phyloP scores from a whole-genome alignment of 2,797 vertebrate genomes.

The Lepidocolaptes lacrymiger region DNA sequence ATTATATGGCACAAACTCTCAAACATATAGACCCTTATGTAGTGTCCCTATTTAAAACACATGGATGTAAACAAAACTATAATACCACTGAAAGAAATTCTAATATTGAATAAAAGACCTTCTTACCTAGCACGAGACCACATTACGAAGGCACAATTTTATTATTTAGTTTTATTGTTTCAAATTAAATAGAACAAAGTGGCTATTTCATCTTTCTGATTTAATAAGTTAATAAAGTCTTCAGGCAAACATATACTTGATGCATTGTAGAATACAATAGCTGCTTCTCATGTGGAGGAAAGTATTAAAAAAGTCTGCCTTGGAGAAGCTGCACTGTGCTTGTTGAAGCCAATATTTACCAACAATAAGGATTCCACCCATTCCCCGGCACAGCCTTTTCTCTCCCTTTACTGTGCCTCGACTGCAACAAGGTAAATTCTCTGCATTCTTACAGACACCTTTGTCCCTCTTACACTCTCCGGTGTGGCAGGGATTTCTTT shows the following conservation, averaged over 20 bases:
- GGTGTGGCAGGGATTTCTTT: not conserved
- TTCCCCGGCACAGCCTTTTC: not conserved
- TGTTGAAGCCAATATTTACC: constrained; percentile 30
- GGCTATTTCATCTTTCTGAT: constrained; percentile 66
- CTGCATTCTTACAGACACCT: not conserved
- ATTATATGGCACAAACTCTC: not conserved
- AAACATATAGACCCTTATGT: not conserved
- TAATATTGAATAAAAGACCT: constrained; percentile 13
- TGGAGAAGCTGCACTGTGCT: not conserved
- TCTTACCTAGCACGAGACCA: constrained; percentile 22
- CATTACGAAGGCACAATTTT: constrained; percentile 46
- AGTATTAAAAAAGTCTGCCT: not conserved
- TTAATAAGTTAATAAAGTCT: constrained; percentile 72
- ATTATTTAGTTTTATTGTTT: constrained; percentile 74
- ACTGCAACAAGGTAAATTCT: not conserved
- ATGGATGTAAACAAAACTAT: not conserved
- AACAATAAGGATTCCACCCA: not conserved
- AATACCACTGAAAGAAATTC: not conserved
- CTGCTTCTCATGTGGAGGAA: constrained; percentile 33
- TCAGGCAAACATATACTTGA: constrained; percentile 50
- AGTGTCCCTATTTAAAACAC: not conserved
- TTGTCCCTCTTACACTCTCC: not conserved
- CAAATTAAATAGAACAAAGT: constrained; percentile 65
- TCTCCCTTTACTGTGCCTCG: not conserved
- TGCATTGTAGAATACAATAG: not conserved